Conservation (phyloP, 2,113 vertebrate species). For the Tragulus kanchil region DNA sequence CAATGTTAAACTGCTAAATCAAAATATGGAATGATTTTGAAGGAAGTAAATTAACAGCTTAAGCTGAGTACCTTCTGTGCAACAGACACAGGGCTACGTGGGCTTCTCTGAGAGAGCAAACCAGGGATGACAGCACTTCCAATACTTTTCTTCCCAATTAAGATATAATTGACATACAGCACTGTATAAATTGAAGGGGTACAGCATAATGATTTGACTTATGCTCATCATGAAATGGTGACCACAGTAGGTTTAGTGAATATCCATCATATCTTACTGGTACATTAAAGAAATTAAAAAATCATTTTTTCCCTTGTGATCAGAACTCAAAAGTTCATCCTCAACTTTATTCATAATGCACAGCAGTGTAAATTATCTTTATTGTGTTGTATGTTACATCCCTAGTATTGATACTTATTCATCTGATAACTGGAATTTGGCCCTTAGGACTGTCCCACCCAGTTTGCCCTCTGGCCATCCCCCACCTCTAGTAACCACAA, state of each 20-base stretch:
- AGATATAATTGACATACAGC: background rate
- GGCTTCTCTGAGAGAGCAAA: background rate
- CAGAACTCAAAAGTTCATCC: background rate
- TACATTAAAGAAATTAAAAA: background rate
- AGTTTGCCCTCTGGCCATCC: background rate
- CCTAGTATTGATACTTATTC: background rate
- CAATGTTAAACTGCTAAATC: background rate
- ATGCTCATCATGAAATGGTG: background rate
- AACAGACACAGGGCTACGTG: background rate
- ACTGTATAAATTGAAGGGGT: background rate
- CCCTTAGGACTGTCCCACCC: no score
- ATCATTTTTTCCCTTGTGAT: background rate
- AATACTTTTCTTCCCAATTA: no score
- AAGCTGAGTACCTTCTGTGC: background rate
- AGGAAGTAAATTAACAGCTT: background rate
- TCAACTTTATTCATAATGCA: background rate
- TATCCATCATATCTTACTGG: background rate
- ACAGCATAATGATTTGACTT: background rate
- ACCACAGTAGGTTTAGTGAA: background rate
- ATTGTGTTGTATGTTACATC: background rate
- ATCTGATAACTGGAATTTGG: background rate
- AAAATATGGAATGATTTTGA: conserved; percentile 11
- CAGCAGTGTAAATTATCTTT: background rate
- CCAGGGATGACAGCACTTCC: background rate
- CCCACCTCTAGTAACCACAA: background rate